A percentile compares a stretch with the other conserved stretches of the same genome.
phyloP scores from a whole-genome alignment of 2,113 vertebrate genomes.

The Microcebus griseorufus region DNA sequence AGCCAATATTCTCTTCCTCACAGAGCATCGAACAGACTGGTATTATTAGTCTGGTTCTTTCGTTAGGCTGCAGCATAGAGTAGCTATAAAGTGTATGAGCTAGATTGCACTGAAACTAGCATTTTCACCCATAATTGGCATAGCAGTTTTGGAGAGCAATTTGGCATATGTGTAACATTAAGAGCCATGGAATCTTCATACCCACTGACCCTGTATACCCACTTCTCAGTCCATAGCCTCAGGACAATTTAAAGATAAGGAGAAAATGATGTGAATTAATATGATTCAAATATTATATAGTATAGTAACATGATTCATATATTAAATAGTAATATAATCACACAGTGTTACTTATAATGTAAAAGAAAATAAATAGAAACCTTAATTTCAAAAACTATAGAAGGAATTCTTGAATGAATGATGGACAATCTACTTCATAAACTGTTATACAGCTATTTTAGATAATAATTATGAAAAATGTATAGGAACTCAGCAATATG shows the following conservation, averaged over 20 bases:
- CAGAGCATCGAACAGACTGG: background rate
- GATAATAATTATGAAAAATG: background rate
- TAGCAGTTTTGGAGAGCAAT: background rate
- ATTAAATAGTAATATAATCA: background rate
- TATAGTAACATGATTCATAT: background rate
- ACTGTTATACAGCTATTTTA: background rate
- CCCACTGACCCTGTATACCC: background rate
- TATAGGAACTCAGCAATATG: background rate
- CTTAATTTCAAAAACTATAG: background rate
- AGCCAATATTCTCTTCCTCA: background rate
- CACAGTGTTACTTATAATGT: background rate
- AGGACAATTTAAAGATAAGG: background rate
- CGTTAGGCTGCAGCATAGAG: background rate
- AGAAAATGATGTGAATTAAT: background rate
- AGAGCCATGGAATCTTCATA: background rate
- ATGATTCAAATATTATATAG: background rate
- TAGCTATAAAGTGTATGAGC: background rate
- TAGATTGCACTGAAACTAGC: background rate
- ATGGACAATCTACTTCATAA: background rate
- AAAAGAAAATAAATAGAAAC: constrained; percentile 16
- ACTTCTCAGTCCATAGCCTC: background rate
- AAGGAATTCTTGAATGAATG: background rate
- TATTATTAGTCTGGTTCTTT: background rate
- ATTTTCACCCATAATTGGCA: background rate
- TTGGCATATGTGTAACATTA: background rate